Evolutionary conservation across 2,888 invertebrate species (phyloP).

Genomic region (Girardia tigrina): DNA sequence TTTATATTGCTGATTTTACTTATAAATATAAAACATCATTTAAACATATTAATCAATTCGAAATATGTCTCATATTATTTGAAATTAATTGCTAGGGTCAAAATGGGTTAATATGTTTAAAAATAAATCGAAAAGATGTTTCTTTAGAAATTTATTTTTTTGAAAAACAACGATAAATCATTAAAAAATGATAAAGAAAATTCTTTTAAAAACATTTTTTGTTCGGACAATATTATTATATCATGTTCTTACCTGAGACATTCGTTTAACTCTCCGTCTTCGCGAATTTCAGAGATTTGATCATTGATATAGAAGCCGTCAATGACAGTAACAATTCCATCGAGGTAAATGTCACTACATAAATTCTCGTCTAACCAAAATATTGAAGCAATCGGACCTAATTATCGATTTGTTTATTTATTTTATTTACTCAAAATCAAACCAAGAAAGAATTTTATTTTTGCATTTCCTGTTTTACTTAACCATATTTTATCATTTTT

Average conservation of each 20-base stretch:
- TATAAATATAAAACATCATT: too few species aligned
- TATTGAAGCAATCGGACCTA: constrained; percentile 55
- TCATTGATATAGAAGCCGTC: constrained; percentile 27
- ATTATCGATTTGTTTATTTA: constrained; percentile 30
- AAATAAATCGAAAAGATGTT: too few species aligned
- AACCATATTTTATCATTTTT: too few species aligned
- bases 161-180: background rate
- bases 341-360: constrained; percentile 55
- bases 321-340: constrained; percentile 48
- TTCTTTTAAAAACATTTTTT: background rate
- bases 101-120: too few species aligned
- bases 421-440: background rate
- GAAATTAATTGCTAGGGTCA: too few species aligned
- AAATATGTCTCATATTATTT: too few species aligned
- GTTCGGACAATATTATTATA: background rate
- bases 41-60: too few species aligned
- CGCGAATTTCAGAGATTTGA: background rate
- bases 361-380: constrained; percentile 57
- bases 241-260: constrained; percentile 48
- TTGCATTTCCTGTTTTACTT: too few species aligned
- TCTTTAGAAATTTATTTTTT: background rate
- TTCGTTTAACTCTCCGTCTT: constrained; percentile 29
- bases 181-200: background rate
- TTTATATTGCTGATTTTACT: too few species aligned
- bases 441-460: too few species aligned